Evolutionary conservation across 2,888 invertebrate genomes (phyloP), one percentile per base, ranked within the genome.

Genomic region (Petrolisthes cinctipes): DNA sequence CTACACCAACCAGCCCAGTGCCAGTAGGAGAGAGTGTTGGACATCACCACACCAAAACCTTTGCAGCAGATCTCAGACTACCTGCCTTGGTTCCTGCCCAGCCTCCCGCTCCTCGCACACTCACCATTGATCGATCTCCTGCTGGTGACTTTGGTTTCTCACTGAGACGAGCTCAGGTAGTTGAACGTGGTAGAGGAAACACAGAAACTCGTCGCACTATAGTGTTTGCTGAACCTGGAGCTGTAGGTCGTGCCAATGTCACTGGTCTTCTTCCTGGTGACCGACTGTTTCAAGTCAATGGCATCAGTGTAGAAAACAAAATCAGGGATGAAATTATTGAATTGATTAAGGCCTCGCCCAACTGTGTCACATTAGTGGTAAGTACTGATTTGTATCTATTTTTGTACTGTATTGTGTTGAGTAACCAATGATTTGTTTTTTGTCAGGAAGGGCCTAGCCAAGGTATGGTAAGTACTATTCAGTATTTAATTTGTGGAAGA

Each of bases 201-300:
- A 85, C 88, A 0, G 89, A 87, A 54, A 76, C 82, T 5, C 83
- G 85, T 5, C 85, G 89, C 14, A 91, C 96, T 85, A 97, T 97
- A 53, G 96, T 97, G 91, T 96, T 98, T 92, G 98, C 98, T 14
- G 98, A 98, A 92, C 98, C 98, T 0, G 97, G 97, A 14, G 95
- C 96, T 14, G 95, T 96, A 89, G 94, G 95, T 91, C 94, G 94
- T 91, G 94, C 95, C 91, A 95, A 95, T 92, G 96, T 96, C 91
- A 97, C 97, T 7, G 97, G 98, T 4, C 94, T 99, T 53, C 94
- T 98, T 88, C 98, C 98, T n/a, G 99, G 99, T 5, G 99, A 99
- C 93, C 95, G 97, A 91, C 94, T 99, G 56, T 94, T 98, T 91
- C 97, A 97, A 94, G 97, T 99, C 66, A 98, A 98, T 92, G 96